Percentiles rank a stretch among this genome's conserved stretches.
Conservation (phyloP, 2,113 vertebrate species). For the Pseudolaguvia tuberculata region DNA sequence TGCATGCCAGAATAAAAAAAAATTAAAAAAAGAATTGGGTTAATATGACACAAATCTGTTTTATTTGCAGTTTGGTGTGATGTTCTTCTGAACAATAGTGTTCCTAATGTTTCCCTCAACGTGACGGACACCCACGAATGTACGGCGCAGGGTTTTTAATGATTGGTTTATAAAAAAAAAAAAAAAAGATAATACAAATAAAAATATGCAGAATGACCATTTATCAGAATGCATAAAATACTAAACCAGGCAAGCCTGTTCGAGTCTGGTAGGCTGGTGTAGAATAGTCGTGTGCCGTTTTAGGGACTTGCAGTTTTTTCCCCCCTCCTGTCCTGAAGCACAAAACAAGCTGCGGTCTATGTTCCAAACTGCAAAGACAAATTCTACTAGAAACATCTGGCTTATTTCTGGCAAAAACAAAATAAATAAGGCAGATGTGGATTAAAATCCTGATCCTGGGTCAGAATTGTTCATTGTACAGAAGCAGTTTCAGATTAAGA, state of each 20-base stretch:
- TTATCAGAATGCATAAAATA: constrained; percentile 67
- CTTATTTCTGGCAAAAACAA: constrained; percentile 73
- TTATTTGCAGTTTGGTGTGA: constrained; percentile 45
- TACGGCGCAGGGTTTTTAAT: constrained; percentile 16
- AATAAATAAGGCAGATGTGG: constrained; percentile 50
- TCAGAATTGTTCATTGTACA: constrained; percentile 18
- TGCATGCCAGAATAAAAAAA: constrained; percentile 19
- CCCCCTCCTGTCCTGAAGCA: constrained; percentile 3
- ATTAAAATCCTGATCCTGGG: constrained; percentile 23
- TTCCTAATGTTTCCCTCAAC: constrained; percentile 31
- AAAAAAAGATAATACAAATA: constrained; percentile 58
- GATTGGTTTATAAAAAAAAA: constrained; percentile 57
- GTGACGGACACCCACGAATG: constrained; percentile 10
- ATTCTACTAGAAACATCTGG: constrained; percentile 60
- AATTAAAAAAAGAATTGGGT: constrained; percentile 1
- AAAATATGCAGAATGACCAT: constrained; percentile 55
- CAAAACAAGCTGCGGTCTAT: neutral
- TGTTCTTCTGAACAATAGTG: constrained; percentile 43
- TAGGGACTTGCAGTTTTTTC: neutral
- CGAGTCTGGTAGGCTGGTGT: neutral
- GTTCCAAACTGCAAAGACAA: constrained; percentile 55
- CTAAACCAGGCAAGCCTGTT: constrained; percentile 77
- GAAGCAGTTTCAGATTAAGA: constrained; percentile 13
- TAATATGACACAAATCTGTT: constrained; percentile 42
- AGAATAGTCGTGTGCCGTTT: constrained; percentile 11